Evolutionary conservation across 92 coral and sea anemone species (phyloP).

Genomic region (Phenganax marumi): DNA sequence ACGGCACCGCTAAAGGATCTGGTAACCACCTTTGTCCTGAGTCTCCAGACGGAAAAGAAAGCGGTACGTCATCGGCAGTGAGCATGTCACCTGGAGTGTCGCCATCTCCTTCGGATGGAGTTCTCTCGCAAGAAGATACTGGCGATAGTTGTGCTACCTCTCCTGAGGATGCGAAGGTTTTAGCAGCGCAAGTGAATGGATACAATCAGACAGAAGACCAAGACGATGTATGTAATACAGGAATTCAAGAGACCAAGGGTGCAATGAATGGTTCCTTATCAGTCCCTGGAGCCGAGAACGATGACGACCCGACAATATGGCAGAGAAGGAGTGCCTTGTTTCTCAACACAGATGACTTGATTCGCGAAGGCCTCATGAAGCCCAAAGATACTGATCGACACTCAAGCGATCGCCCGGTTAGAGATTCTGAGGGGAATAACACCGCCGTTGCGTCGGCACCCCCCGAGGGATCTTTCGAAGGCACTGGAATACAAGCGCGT

Average conservation of each 20-base stretch:
- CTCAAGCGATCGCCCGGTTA: slow-evolving; percentile 14
- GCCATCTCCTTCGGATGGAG: slow-evolving; percentile 18
- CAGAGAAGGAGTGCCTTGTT: slow-evolving; percentile 36
- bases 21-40: slow-evolving; percentile 12
- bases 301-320: slow-evolving; percentile 27
- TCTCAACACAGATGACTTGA: slow-evolving; percentile 32
- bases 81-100: slow-evolving; percentile 3
- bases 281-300: background rate
- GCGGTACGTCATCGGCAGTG: background rate
- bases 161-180: slow-evolving; percentile 1
- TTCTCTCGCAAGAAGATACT: background rate
- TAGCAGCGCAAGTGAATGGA: background rate
- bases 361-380: slow-evolving; percentile 38
- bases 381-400: slow-evolving; percentile 29
- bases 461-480: background rate
- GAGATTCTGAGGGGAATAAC: slow-evolving; percentile 10
- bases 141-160: background rate
- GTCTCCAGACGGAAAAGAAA: background rate
- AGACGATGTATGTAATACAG: background rate
- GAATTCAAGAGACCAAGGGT: background rate
- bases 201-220: background rate
- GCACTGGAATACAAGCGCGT: slow-evolving; percentile 25
- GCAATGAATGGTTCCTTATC: slow-evolving; percentile 4
- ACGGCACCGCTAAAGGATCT: slow-evolving; percentile 11
- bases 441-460: background rate